Conservation (phyloP, 2,113 vertebrate species). For the Bostrychus sinensis region DNA sequence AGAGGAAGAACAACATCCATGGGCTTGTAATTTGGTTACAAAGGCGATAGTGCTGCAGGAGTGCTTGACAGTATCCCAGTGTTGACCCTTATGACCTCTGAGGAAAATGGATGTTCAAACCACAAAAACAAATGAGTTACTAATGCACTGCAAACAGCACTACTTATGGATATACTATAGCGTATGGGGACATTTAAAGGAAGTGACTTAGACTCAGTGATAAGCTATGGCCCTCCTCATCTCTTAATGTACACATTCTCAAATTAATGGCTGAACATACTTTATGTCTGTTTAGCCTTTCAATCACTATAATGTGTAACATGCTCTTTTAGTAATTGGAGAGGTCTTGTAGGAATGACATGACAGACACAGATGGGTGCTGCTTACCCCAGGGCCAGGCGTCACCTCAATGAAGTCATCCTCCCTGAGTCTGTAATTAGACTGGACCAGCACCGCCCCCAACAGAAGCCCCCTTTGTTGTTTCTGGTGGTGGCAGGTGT, state of each 20-base stretch:
- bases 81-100: constrained; percentile 34
- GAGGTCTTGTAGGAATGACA: constrained; percentile 23
- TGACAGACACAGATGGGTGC: constrained; percentile 27
- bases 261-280: background rate
- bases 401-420: constrained; percentile 63
- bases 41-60: constrained; percentile 39
- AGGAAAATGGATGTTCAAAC: constrained; percentile 50
- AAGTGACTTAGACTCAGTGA: constrained; percentile 24
- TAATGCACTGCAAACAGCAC: constrained; percentile 46
- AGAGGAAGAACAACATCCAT: constrained; percentile 35
- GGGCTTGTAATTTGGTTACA: constrained; percentile 67
- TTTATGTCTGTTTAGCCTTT: constrained; percentile 4
- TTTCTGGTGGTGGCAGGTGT: constrained; percentile 60
- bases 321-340: constrained; percentile 28
- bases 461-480: constrained; percentile 53
- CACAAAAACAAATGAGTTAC: constrained; percentile 38
- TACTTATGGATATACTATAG: constrained; percentile 34
- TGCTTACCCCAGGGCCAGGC: constrained; percentile 46
- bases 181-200: constrained; percentile 19
- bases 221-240: constrained; percentile 1
- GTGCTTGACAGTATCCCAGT: constrained; percentile 36
- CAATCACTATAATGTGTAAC: constrained; percentile 17
- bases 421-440: constrained; percentile 72
- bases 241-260: constrained; percentile 5
- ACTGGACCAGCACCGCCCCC: constrained; percentile 47